These are phyloP conservation scores for Stictocephala bisonia DNA, from an alignment of 2,888 invertebrate genomes.

Conservation along the genomic window DNA sequence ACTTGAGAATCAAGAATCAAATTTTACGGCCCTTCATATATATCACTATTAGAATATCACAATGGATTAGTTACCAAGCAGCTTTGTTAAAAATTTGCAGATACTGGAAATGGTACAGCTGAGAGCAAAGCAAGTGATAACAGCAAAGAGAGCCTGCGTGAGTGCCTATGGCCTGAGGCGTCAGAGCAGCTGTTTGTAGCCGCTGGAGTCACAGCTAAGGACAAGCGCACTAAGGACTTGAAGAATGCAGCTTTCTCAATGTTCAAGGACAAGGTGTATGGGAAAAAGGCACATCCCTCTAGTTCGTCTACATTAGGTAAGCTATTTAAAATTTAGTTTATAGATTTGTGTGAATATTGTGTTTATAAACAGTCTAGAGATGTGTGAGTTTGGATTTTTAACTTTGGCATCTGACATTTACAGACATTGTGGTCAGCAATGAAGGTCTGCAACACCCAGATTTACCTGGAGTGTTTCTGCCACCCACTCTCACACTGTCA, in stretches of 20 bases:
- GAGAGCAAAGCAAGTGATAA: slow-evolving; percentile 15
- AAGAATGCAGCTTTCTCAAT: slow-evolving; percentile 68
- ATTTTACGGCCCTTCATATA: too few species aligned
- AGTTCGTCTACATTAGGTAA: background rate
- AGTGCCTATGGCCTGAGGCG: slow-evolving; percentile 58
- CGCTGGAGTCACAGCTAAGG: slow-evolving; percentile 88
- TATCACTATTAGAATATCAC: too few species aligned
- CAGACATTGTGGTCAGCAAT: background rate
- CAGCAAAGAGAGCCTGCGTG: slow-evolving; percentile 9
- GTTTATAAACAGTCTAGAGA: too few species aligned
- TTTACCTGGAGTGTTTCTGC: slow-evolving; percentile 64
- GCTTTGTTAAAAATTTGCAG: too few species aligned
- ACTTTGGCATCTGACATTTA: too few species aligned
- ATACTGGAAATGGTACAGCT: background rate
- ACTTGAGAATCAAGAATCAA: too few species aligned
- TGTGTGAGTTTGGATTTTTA: too few species aligned
- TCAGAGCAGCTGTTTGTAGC: slow-evolving; percentile 79
- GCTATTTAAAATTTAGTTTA: too few species aligned
- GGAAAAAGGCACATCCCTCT: slow-evolving; percentile 50
- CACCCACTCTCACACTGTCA: slow-evolving; percentile 70
- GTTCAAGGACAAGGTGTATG: slow-evolving; percentile 49
- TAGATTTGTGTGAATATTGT: too few species aligned
- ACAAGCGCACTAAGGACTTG: slow-evolving; percentile 87
- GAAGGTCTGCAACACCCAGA: slow-evolving; percentile 61
- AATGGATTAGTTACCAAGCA: too few species aligned